These are phyloP conservation scores for Rhagologus leucostigma DNA, from an alignment of 2,113 vertebrate species.

Conservation along the genomic window DNA sequence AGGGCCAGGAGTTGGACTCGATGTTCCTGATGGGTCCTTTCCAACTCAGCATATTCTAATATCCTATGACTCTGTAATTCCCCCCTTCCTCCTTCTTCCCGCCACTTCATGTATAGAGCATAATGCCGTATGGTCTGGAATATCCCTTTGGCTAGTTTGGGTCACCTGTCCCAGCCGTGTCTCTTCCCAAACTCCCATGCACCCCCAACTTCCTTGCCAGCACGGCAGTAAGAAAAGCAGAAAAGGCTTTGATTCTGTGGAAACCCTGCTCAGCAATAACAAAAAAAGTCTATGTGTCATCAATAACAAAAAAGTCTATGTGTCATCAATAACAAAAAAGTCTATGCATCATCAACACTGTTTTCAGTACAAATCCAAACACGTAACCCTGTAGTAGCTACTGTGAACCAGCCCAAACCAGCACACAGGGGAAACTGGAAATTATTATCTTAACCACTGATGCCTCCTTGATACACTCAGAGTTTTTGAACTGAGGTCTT, in stretches of 20 bases:
- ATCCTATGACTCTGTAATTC: background rate
- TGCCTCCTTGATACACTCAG: background rate
- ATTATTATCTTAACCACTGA: background rate
- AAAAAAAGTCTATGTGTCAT: background rate
- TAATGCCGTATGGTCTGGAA: background rate
- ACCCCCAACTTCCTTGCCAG: background rate
- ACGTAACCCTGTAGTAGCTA: too few relatives aligned
- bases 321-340: background rate
- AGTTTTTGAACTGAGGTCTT: background rate
- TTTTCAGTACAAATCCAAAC: background rate
- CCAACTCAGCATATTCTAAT: too few relatives aligned
- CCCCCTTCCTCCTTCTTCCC: background rate
- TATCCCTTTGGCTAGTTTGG: background rate
- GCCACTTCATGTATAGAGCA: fast-evolving
- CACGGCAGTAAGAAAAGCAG: fast-evolving
- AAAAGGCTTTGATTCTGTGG: background rate
- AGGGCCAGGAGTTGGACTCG: background rate
- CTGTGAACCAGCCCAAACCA: background rate
- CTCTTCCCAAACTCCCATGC: background rate
- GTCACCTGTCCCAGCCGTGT: background rate
- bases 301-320: background rate
- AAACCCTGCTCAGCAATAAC: background rate
- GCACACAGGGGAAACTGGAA: background rate
- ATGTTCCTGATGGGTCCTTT: background rate
- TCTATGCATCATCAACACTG: background rate